Base-by-base conservation (phyloP, 1,140 invertebrate genomes). In the Euglossa dilemma region DNA sequence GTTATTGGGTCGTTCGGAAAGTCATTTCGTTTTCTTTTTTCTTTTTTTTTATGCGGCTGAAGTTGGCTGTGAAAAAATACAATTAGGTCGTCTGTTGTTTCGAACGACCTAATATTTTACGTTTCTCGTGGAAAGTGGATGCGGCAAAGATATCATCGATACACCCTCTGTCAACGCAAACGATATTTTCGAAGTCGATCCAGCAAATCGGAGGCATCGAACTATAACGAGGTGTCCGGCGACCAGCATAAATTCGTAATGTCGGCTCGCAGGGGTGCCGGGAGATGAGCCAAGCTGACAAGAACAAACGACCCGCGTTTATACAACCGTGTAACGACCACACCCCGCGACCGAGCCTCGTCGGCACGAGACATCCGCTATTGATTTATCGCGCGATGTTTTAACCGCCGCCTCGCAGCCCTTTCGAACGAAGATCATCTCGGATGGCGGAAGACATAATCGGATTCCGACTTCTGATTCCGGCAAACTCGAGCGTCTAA, bases 211-310 rank as follows among this genome's bases (percentile, higher is more conserved):
- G 56, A 45, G 6, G 12, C 2, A 67, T 45, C 12, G 59, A 43
- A 50, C 20, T 50, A 75, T 84, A 87, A 88, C 86, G 76, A 87
- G 85, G 56, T 84, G 76, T 77, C 73, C 43, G 81, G 43, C 18
- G 73, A 61, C 56, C 56, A 56, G 43, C 75, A 88, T 88, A 85
- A 89, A 89, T 89, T 87, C 86, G 83, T 88, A 88, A 89, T 78
- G 67, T 85, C 72, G 61, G 67, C 54, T 64, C 67, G 61, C 59
- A 75, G 75, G 74, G 89, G 86, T 85, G 82, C 69, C 77, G 54
- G 85, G 80, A 89, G 91, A 91, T 91, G 89, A 91, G 89, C 84
- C 52, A 69, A 77, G 78, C 81, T 89, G 90, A 91, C 91, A 90
- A 85, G 87, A 91, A 90, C 90, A 91, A 91, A 91, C 83, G 87